Evolutionary conservation across 1,140 invertebrate species (phyloP), one percentile per base, ranked within the genome.

Genomic region (Samia ricini): DNA sequence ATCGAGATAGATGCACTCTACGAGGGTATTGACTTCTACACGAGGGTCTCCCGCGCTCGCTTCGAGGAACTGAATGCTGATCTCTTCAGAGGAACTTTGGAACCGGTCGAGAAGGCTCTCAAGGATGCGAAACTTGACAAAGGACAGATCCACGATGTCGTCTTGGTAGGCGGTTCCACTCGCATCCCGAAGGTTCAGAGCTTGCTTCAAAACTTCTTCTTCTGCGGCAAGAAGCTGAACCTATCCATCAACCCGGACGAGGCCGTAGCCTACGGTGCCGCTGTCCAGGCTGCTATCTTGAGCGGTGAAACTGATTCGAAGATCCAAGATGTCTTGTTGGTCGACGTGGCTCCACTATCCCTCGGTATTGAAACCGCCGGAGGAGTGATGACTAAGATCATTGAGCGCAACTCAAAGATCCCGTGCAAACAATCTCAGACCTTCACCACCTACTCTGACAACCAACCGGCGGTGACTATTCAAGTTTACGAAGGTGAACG

Each of bases 161-260:
- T 95, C 1, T 88, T 95, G 49, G 94, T 95, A 36, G 94, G 94
- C 24, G 94, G 94, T 2, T 95, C 94, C 0, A 95, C 93, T 2
- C 89, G 94, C 48, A 92, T 92, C 58, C 91, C 91, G 2, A 92
- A 92, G 74, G 83, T 92, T 2, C 91, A 92, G 73, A 83, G 70
- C 29, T 63, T 92, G 50, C 79, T 92, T 7, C 89, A 90, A 69
- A 88, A 87, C 67, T 91, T 84, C 77, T 91, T 84, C 77, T 91
- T 91, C 84, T 83, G 79, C 59, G 89, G 89, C n/a, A 91, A 91
- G 72, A 76, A 81, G 56, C 69, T 91, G 33, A 91, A 91, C 67
- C 90, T 94, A 61, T 92, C 91, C 36, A 91, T 91, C 72, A 91
- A 91, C 58, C 91, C 91, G 2, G 91, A 92, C 64, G 91, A 92